Conservation (phyloP, 2,888 invertebrate species). For the Folsomia manolachei region DNA sequence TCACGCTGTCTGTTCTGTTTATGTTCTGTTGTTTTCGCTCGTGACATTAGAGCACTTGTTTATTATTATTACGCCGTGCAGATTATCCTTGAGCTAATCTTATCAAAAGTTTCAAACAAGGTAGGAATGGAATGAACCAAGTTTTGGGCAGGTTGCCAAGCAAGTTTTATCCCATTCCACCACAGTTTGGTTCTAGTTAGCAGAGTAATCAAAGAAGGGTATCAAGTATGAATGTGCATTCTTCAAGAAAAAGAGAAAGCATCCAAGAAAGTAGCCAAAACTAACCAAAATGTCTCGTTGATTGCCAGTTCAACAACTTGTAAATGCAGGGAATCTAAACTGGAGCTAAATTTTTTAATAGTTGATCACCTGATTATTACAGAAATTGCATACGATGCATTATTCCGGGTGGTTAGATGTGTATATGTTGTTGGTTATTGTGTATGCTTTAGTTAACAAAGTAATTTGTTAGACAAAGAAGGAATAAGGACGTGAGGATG, state of each 20-base stretch:
- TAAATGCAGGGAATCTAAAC: not conserved
- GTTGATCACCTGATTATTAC: conserved; percentile 18
- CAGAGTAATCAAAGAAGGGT: not conserved
- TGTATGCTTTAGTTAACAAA: conserved; percentile 1
- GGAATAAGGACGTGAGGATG: not conserved
- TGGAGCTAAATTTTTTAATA: conserved; percentile 17
- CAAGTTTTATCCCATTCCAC: no score
- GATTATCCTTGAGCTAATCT: conserved; percentile 19
- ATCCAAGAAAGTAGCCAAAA: not conserved
- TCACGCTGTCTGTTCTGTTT: no score
- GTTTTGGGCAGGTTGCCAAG: not conserved
- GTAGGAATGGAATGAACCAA: no score
- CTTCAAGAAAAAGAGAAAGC: not conserved
- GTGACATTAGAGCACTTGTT: conserved; percentile 17
- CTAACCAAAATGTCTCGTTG: not conserved
- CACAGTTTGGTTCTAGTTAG: not conserved
- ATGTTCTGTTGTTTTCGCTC: not conserved
- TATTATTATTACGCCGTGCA: conserved; percentile 17
- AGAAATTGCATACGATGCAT: conserved; percentile 13
- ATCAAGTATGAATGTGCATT: conserved; percentile 5
- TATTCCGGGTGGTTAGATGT: not conserved
- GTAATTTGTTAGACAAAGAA: conserved; percentile 15
- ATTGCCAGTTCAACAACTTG: not conserved
- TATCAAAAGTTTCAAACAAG: conserved; percentile 16
- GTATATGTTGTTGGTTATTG: not conserved